These are phyloP conservation scores for Psophia crepitans DNA, from an alignment of 2,113 vertebrate genomes.

Conservation along the genomic window DNA sequence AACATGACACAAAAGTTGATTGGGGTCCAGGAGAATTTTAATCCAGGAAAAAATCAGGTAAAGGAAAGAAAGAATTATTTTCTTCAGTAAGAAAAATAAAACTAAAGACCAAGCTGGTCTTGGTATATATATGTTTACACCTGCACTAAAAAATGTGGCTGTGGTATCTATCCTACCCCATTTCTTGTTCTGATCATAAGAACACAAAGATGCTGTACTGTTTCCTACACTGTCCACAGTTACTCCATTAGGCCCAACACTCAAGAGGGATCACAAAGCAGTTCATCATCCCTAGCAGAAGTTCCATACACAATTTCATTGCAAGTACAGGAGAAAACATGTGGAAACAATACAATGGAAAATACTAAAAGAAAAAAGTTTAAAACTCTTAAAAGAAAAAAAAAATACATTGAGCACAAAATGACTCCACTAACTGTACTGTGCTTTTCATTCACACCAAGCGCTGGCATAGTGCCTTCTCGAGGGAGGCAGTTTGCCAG, in stretches of 20 bases:
- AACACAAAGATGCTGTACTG: not conserved
- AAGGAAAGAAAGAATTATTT: not conserved
- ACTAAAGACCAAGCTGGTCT: not conserved
- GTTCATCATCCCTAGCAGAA: not conserved
- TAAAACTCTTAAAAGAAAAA: not conserved
- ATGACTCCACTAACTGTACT: not conserved
- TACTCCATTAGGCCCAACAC: not conserved
- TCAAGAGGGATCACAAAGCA: not conserved
- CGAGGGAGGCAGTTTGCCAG: conserved; percentile 26
- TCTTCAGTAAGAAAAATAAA: not conserved
- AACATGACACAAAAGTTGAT: not conserved
- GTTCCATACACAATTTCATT: not conserved
- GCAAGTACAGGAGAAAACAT: not conserved
- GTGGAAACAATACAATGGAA: not conserved
- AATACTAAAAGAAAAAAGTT: not conserved
- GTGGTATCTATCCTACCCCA: not conserved
- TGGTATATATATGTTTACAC: not conserved
- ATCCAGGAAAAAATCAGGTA: not conserved
- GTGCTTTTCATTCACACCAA: conserved; percentile 25
- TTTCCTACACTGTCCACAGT: not conserved
- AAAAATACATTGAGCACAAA: not conserved
- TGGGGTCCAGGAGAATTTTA: not conserved
- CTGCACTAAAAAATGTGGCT: not conserved
- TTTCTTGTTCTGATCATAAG: not conserved
- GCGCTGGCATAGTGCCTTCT: conserved; percentile 13